phyloP scores from a whole-genome alignment of 2,113 vertebrate genomes.

The Cebidichthys violaceus region DNA sequence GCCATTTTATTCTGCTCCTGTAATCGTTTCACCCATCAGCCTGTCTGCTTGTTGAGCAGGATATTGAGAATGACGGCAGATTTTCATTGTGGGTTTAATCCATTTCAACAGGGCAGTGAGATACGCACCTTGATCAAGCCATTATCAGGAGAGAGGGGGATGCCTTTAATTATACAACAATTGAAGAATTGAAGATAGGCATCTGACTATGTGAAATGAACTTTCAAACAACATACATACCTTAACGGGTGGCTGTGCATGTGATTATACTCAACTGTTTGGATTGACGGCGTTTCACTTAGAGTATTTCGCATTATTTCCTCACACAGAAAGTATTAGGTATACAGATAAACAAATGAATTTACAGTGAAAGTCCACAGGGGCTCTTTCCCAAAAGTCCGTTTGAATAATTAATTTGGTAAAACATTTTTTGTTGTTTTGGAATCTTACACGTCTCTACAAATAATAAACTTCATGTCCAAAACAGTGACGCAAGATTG shows the following conservation, averaged over 20 bases:
- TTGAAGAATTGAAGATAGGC: neutral
- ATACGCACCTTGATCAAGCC: slow-evolving; percentile 36
- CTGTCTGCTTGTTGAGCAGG: slow-evolving; percentile 44
- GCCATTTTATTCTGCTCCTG: slow-evolving; percentile 41
- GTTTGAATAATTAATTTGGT: slow-evolving; percentile 23
- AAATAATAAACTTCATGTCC: slow-evolving; percentile 35
- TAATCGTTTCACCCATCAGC: slow-evolving; percentile 43
- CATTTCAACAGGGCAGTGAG: slow-evolving; percentile 32
- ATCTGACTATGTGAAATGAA: slow-evolving; percentile 16
- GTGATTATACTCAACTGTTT: neutral
- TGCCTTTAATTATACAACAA: slow-evolving; percentile 35
- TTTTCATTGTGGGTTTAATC: slow-evolving; percentile 38
- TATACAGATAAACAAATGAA: neutral
- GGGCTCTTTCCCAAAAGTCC: neutral
- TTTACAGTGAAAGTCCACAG: neutral
- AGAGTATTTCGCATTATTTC: neutral
- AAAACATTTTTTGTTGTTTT: slow-evolving; percentile 32
- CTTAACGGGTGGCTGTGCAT: neutral
- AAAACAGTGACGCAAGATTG: slow-evolving; percentile 50
- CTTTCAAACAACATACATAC: neutral
- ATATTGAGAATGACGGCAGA: slow-evolving; percentile 49
- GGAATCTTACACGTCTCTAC: slow-evolving; percentile 8
- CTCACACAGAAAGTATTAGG: neutral
- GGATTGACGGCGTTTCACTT: neutral
- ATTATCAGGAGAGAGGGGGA: slow-evolving; percentile 16